These are phyloP conservation scores for Cosmia pyralina DNA, from an alignment of 2,888 invertebrate species.

Conservation along the genomic window DNA sequence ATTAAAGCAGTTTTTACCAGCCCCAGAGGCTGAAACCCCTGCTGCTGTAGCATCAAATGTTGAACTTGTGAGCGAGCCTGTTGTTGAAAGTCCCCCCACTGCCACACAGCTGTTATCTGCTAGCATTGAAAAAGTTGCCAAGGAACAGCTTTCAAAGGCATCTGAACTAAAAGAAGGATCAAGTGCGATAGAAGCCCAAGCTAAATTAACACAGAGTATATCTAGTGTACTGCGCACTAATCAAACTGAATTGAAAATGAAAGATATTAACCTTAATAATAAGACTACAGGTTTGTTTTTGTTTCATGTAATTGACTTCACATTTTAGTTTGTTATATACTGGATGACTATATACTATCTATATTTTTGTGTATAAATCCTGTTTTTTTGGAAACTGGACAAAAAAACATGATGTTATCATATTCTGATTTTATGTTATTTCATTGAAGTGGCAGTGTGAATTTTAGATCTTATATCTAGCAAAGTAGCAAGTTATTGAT, in stretches of 20 bases:
- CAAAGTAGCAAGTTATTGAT: constrained; percentile 15
- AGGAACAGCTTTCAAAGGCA: constrained; percentile 72
- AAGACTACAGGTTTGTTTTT: constrained; percentile 81
- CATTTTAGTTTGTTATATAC: background rate
- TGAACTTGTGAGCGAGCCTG: constrained; percentile 73
- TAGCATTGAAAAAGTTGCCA: constrained; percentile 85
- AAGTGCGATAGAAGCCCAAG: constrained; percentile 86
- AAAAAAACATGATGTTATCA: background rate
- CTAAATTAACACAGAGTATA: constrained; percentile 86
- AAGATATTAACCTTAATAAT: constrained; percentile 86
- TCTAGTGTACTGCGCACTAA: constrained; percentile 80
- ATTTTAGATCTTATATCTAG: constrained; percentile 4
- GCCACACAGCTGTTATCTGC: constrained; percentile 84
- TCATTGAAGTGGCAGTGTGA: constrained; percentile 7
- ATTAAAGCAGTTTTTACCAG: constrained; percentile 68
- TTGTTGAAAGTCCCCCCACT: constrained; percentile 75
- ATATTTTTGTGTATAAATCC: background rate
- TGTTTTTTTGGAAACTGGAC: background rate
- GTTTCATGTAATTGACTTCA: constrained; percentile 15
- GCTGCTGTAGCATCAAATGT: constrained; percentile 67
- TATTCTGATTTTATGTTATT: background rate
- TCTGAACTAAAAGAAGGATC: constrained; percentile 76
- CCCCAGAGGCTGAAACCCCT: constrained; percentile 70
- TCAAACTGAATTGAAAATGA: constrained; percentile 85
- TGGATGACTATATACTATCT: background rate